Evolutionary conservation across 2,797 vertebrate genomes (phyloP), one percentile per base, ranked within the genome.

Genomic region (Cynopterus sphinx): DNA sequence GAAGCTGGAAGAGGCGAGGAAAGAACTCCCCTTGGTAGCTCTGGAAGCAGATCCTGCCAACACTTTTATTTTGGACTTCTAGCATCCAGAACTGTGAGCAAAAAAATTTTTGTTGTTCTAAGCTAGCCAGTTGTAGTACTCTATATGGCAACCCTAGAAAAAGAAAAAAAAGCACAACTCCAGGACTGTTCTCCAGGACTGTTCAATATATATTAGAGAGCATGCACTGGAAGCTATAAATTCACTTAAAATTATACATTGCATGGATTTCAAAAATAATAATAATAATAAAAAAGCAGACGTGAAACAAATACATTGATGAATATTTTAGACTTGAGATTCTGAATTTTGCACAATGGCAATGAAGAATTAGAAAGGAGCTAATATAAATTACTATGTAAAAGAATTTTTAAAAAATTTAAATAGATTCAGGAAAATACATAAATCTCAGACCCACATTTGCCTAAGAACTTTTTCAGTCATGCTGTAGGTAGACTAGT

Each of bases 21-120:
- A 33, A 1, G 5, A 39, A 26, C 8, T 0, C 0, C 9, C 26
- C 1, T 3, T 67, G 55, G 7, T 90, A 24, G 5, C 8, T 84
- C n/a, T 17, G 17, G 13, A 71, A 36, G 46, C 24, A 65, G 16
- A 0, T 9, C 24, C 39, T 75, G 9, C 5, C 51, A 82, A 43
- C 0, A 61, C 17, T 17, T 91, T 43, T 8, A 75, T 74, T 81
- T 77, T 19, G 24, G 16, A 26, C 7, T 75, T 65, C 10, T 17
- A 33, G 10, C 24, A 46, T 74, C 26, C 41, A 55, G 41, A 46
- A 24, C 15, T 41, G 9, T 41, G 28, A 39, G 5, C 70, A 21
- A 82, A 70, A 43, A 7, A 9, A 9, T 59, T 33, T 55, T 19
- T 74, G 21, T 28, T 84, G 31, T 31, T 53, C 91, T 43, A 65